These are phyloP conservation scores for Girardia tigrina DNA, from an alignment of 2,888 invertebrate genomes.

Conservation along the genomic window DNA sequence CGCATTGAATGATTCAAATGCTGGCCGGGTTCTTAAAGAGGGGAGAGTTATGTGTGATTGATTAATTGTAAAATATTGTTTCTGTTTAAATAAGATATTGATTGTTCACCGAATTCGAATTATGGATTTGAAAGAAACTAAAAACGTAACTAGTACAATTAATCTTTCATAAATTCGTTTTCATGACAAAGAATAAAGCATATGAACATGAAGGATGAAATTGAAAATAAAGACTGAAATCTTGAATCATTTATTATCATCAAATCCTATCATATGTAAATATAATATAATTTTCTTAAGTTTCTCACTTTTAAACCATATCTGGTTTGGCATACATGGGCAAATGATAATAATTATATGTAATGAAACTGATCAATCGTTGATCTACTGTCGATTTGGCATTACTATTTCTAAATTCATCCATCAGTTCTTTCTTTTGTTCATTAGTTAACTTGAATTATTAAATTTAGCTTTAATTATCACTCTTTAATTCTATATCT, in stretches of 20 bases:
- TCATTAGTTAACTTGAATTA: conserved; percentile 39
- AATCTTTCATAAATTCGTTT: no score
- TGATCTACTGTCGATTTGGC: conserved; percentile 47
- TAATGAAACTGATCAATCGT: conserved; percentile 46
- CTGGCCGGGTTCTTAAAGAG: no score
- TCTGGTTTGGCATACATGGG: conserved; percentile 51
- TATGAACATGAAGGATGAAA: no score
- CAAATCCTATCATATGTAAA: background rate
- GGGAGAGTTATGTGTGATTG: no score
- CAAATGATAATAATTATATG: conserved; percentile 50
- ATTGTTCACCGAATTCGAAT: no score
- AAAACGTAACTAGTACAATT: no score
- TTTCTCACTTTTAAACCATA: conserved; percentile 43
- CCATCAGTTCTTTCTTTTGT: conserved; percentile 41
- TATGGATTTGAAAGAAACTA: no score
- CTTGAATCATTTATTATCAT: background rate
- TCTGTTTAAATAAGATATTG: no score
- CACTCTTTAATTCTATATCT: conserved; percentile 37
- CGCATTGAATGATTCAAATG: no score
- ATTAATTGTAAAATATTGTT: no score
- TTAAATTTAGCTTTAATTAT: background rate
- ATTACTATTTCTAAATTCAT: conserved; percentile 42
- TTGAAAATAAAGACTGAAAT: no score
- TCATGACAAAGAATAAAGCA: no score
- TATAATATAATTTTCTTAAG: background rate